Evolutionary conservation across 2,888 invertebrate species (phyloP).

Genomic region (Lottia scabra): DNA sequence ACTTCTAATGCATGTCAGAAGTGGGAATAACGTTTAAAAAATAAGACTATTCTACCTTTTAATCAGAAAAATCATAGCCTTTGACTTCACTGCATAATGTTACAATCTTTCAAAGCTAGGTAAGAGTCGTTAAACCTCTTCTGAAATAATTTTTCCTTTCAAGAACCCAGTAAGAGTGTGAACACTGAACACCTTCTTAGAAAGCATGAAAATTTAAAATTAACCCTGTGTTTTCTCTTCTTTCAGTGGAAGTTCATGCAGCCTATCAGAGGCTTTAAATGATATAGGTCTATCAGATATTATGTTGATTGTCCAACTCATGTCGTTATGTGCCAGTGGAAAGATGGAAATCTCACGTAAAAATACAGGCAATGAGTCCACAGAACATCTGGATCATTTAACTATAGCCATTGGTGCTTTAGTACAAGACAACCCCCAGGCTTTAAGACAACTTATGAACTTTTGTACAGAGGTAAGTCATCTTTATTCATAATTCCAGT

Average conservation of each 20-base stretch:
- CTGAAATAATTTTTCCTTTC: no score
- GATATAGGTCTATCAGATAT: constrained; percentile 74
- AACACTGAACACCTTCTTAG: no score
- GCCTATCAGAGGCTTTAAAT: constrained; percentile 70
- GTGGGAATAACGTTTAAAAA: no score
- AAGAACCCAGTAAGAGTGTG: no score
- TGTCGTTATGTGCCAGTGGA: constrained; percentile 75
- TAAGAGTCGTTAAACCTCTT: no score
- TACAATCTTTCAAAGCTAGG: no score
- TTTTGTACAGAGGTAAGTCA: constrained; percentile 73
- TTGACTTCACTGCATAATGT: no score
- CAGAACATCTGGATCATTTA: constrained; percentile 54
- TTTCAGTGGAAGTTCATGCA: constrained; percentile 70
- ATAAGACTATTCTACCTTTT: no score
- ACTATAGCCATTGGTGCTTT: constrained; percentile 72
- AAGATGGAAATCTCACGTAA: constrained; percentile 69
- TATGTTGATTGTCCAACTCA: constrained; percentile 74
- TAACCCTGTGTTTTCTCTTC: background rate
- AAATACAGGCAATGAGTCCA: constrained; percentile 19
- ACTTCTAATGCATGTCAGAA: no score
- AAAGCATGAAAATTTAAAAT: background rate
- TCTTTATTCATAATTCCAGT: no score
- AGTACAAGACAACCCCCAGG: constrained; percentile 73
- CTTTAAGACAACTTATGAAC: constrained; percentile 74
- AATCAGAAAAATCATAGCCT: no score